Evolutionary conservation across 2,888 invertebrate genomes (phyloP).

Genomic region (Timema cristinae): DNA sequence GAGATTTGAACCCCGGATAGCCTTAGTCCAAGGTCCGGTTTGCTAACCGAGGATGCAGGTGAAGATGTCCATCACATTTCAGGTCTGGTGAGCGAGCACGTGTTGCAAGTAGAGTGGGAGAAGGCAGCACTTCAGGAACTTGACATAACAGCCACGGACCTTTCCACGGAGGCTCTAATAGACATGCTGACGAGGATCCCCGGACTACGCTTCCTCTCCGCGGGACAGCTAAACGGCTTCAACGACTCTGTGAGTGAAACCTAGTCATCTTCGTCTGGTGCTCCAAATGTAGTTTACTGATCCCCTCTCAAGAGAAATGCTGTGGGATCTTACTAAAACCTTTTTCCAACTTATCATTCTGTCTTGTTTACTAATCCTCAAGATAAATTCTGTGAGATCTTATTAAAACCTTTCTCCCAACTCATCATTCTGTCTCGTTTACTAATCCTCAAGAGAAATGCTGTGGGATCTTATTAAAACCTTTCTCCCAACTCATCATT

Average conservation of each 20-base stretch:
- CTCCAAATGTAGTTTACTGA: neutral
- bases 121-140: conserved; percentile 90
- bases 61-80: conserved; percentile 19
- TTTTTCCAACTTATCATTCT: no score
- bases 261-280: neutral
- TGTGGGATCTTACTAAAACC: no score
- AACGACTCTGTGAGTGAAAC: conserved; percentile 69
- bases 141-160: conserved; percentile 95
- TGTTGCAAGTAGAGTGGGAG: conserved; percentile 98
- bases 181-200: conserved; percentile 88
- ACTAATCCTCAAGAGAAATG: neutral
- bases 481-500: no score
- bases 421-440: neutral
- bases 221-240: conserved; percentile 96
- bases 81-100: conserved; percentile 87
- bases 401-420: no score
- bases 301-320: neutral
- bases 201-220: conserved; percentile 81
- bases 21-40: no score
- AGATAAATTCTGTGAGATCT: neutral
- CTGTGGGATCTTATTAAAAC: no score
- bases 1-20: no score
- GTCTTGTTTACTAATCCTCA: neutral
- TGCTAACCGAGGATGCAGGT: no score
- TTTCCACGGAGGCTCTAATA: conserved; percentile 88